Evolutionary conservation across 2,797 vertebrate species (phyloP).

Genomic region (Momotus momota): DNA sequence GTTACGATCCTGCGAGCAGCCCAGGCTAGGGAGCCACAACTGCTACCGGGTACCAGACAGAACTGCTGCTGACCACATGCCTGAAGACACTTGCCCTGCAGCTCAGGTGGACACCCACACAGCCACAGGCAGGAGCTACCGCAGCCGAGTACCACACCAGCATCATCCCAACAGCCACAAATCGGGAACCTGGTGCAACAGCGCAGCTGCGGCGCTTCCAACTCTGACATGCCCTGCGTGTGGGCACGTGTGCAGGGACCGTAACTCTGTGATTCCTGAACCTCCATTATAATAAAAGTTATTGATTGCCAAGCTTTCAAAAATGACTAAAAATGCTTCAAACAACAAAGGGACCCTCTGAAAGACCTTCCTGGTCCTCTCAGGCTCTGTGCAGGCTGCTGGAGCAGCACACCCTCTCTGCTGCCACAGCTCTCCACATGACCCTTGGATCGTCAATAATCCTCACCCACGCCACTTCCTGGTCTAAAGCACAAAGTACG

Average conservation of each 20-base stretch:
- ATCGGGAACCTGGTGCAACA: neutral
- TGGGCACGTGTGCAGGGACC: neutral
- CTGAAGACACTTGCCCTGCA: neutral
- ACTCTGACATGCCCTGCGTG: neutral
- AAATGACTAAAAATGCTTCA: neutral
- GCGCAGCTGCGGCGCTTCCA: neutral
- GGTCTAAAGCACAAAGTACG: rapidly evolving
- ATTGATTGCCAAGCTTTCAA: neutral
- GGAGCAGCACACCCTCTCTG: rapidly evolving
- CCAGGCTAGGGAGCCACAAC: neutral
- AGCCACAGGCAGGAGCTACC: neutral
- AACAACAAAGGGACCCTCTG: neutral
- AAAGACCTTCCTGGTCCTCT: rapidly evolving
- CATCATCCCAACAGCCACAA: neutral
- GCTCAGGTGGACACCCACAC: neutral
- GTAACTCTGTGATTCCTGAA: rapidly evolving
- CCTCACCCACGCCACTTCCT: neutral
- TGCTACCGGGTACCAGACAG: neutral
- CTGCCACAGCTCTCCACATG: rapidly evolving
- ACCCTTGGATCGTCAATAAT: neutral
- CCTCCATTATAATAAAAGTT: neutral
- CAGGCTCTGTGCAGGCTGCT: rapidly evolving
- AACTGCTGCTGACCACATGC: neutral
- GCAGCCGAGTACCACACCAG: neutral
- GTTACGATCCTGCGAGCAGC: neutral